Evolutionary conservation across 92 coral and sea anemone species (phyloP), one percentile per base, ranked within the genome.

Genomic region (Actinostola sp.): DNA sequence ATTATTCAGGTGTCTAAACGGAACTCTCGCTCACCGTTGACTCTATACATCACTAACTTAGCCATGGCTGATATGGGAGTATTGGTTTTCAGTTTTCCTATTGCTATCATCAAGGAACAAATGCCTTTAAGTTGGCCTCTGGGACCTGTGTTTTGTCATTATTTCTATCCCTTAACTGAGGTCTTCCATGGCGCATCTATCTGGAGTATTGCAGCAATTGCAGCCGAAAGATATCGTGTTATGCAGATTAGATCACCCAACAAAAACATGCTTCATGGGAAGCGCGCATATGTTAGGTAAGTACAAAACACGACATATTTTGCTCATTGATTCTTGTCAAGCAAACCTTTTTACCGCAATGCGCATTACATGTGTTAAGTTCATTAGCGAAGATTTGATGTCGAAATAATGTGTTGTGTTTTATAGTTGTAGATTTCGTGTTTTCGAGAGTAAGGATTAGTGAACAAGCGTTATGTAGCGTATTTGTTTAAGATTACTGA

Each of bases 51-150:
- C 31, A 48, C 77, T 11, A 94, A 86, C 56, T 80, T 94, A 34
- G 98, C 98, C 27, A 33, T 94, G 3, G 97, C 98, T 2, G 98
- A 94, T 54, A 78, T 94, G 33, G 94, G 94, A 12, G 70, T 94
- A 12, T 45, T 94, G 33, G 48, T 70, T 12, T 24, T 88, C 4
- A 79, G 72, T 24, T 89, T 88, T 55, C 93, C 97, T 0, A 73
- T 94, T 26, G 89, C 93, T 12, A 76, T 94, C 27, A 88, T 81
- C 10, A 65, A 64, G 34, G 95, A 92, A 36, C 87, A 83, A 33
- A 26, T 80, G 65, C 89, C 89, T 0, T 27, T 50, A 9, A 3
- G 70, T 10, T 94, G 97, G 97, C 97, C 98, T 2, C 55, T 94
- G 32, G 98, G 95, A 7, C 42, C 46, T 46, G 75, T 35, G 27